Percentiles rank a stretch among this genome's conserved stretches.
These are phyloP conservation scores for Propithecus coquereli DNA, from an alignment of 2,113 vertebrate species.

Conservation along the genomic window DNA sequence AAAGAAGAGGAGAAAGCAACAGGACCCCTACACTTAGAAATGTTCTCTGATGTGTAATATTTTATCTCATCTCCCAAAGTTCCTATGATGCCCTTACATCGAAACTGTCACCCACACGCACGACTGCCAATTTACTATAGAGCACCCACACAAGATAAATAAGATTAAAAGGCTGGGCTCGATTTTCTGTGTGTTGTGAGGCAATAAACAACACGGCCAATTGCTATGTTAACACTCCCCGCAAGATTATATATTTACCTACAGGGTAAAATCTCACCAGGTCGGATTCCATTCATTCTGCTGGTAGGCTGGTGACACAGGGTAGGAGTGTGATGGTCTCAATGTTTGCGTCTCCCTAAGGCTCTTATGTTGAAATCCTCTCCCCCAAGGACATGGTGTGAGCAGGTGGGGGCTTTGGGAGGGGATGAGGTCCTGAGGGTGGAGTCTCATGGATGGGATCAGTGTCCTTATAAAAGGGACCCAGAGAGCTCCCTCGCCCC, in stretches of 20 bases:
- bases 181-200: not conserved
- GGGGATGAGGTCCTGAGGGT: not conserved
- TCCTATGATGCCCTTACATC: rapidly evolving
- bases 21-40: not conserved
- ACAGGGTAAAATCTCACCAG: rapidly evolving
- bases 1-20: not conserved
- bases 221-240: rapidly evolving
- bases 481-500: not conserved
- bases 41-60: not conserved
- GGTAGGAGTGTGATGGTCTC: not conserved
- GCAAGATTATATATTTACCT: rapidly evolving
- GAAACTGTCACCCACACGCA: rapidly evolving
- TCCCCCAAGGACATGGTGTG: not conserved
- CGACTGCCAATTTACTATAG: rapidly evolving
- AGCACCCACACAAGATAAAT: rapidly evolving
- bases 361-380: not conserved
- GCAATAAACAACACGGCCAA: not conserved
- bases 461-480: not conserved
- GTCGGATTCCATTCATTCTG: not conserved
- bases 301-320: rapidly evolving
- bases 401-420: not conserved
- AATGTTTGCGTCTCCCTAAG: not conserved
- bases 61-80: rapidly evolving
- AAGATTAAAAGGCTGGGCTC: rapidly evolving
- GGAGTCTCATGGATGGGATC: not conserved